Base-by-base conservation (phyloP, 2,888 invertebrate genomes). In the Yponomeuta sedellus region DNA sequence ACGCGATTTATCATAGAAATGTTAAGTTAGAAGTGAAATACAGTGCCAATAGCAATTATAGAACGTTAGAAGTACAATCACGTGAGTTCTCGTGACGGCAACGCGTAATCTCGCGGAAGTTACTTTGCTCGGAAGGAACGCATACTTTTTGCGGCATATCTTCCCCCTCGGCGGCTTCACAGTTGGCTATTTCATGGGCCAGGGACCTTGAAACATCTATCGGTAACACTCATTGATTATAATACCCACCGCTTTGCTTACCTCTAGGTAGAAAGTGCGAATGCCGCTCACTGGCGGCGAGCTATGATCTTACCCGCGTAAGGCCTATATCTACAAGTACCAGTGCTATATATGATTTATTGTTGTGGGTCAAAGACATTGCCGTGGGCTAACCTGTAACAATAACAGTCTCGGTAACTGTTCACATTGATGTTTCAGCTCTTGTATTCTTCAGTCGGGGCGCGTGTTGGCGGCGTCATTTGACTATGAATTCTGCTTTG, bases 401-500 rank as follows among this genome's bases (percentile, higher is more conserved):
- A 76, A 81, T 78, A 83, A 81, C 80, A 79, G 74, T 75, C 74
- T 77, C 74, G 74, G 44, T 83, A 78, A 86, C 78, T 75, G 77
- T 74, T 72, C 72, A 74, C 73, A 75, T 84, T 85, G 84, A 79
- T 86, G 81, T 87, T 89, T 84, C 86, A 88, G 86, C 77, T 82
- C 77, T 74, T 74, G 77, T 76, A 71, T 72, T 71, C 70, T 71
- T 73, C 73, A 73, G 73, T 72, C 68, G 20, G 19, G 19, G 19
- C 59, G 63, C 34, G 52, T 64, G 20, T 59, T 25, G 52, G 40
- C 20, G 34, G 25, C 75, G 77, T 77, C 76, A 16, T 76, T 77
- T 82, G 86, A 81, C 44, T 81, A 93, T 93, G 93, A 93, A 92
- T 88, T 92, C 93, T 77, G 92, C 92, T 78, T 82, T 93, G 83